Percentiles rank a stretch among this genome's conserved stretches.
These are phyloP conservation scores for Linepithema humile DNA, from an alignment of 1,140 invertebrate species.

Conservation along the genomic window DNA sequence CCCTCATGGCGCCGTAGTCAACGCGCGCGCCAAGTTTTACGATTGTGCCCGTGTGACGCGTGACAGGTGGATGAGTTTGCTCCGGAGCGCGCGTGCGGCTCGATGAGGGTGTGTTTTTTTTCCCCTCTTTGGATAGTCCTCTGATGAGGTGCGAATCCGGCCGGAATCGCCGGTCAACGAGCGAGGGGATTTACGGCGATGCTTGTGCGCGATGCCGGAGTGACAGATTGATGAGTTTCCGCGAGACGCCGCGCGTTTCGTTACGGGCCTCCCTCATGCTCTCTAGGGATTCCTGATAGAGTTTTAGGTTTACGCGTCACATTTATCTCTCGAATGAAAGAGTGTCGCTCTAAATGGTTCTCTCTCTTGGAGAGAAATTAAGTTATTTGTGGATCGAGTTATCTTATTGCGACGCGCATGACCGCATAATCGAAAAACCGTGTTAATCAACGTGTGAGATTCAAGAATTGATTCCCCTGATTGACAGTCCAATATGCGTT, in stretches of 20 bases:
- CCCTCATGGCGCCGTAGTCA: neutral
- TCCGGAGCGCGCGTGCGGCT: neutral
- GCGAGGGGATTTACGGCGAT: slow-evolving; percentile 18
- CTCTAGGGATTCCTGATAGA: neutral
- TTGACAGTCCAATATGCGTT: neutral
- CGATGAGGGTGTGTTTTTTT: neutral
- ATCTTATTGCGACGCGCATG: neutral
- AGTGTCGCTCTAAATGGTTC: neutral
- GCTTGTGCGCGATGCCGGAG: slow-evolving; percentile 13
- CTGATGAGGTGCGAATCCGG: neutral
- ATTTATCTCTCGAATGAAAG: slow-evolving; percentile 6
- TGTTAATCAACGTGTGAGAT: neutral
- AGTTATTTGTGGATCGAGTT: neutral
- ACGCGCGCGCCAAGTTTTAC: slow-evolving; percentile 1
- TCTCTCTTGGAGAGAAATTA: neutral
- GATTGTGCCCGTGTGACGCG: neutral
- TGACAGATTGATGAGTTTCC: slow-evolving; percentile 49
- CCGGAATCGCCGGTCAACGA: slow-evolving; percentile 20
- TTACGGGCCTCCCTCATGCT: neutral
- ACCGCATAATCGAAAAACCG: neutral
- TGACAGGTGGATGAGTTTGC: slow-evolving; percentile 9
- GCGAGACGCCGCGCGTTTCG: slow-evolving; percentile 13
- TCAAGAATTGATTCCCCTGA: no score
- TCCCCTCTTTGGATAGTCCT: neutral
- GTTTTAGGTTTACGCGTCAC: neutral